A percentile compares a stretch with the other conserved stretches of the same genome.
phyloP scores from a whole-genome alignment of 2,888 invertebrate species.

The Scaptomyza polygonia region DNA sequence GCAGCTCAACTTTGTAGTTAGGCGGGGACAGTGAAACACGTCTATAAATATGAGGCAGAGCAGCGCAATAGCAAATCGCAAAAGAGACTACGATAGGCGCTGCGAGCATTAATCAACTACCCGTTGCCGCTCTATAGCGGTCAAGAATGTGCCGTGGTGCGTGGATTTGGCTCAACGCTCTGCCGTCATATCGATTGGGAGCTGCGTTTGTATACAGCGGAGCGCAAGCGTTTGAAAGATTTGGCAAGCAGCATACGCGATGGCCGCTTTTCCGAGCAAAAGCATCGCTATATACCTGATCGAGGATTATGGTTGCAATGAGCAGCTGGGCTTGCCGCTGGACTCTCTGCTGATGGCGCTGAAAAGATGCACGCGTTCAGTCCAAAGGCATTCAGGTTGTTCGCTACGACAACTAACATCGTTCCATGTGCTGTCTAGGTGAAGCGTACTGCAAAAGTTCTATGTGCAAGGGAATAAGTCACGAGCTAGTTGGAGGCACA shows the following conservation, averaged over 20 bases:
- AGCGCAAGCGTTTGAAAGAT: slow-evolving; percentile 98
- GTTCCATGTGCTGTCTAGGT: slow-evolving; percentile 91
- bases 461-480: slow-evolving; percentile 87
- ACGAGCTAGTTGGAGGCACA: slow-evolving; percentile 49
- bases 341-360: slow-evolving; percentile 92
- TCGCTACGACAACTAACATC: slow-evolving; percentile 88
- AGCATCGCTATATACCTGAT: slow-evolving; percentile 95
- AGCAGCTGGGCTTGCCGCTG: slow-evolving; percentile 88
- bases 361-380: slow-evolving; percentile 92
- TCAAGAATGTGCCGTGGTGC: too few relatives aligned
- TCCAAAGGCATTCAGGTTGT: slow-evolving; percentile 90
- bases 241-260: slow-evolving; percentile 94
- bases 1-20: neutral
- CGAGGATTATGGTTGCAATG: slow-evolving; percentile 90
- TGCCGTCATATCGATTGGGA: too few relatives aligned
- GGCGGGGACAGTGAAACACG: slow-evolving; percentile 61
- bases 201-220: slow-evolving; percentile 96
- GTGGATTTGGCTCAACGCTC: too few relatives aligned
- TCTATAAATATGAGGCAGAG: slow-evolving; percentile 80
- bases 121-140: too few relatives aligned
- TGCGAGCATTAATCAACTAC: too few relatives aligned
- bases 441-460: slow-evolving; percentile 86
- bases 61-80: too few relatives aligned
- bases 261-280: slow-evolving; percentile 96
- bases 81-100: too few relatives aligned